Conservation (phyloP, 1,140 invertebrate genomes). For the Leptinotarsa undecemlineata region DNA sequence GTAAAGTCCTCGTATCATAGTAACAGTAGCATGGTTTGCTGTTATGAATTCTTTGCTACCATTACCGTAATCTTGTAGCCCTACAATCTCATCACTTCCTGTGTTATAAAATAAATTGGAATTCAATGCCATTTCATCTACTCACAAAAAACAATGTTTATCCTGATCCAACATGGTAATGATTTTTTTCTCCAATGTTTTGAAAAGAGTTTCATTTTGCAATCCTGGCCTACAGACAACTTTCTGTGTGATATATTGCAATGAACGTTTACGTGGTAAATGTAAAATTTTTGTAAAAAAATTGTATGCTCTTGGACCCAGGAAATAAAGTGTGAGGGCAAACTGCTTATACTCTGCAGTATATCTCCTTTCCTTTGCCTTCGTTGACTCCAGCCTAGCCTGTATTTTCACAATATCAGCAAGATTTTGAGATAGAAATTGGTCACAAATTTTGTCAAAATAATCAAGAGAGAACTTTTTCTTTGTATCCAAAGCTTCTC, state of each 20-base stretch:
- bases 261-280: constrained; percentile 3
- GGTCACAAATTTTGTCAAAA: constrained; percentile 8
- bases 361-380: constrained; percentile 1
- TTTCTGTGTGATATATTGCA: neutral
- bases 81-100: constrained; percentile 39
- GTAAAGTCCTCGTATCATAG: constrained; percentile 28
- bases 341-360: constrained; percentile 20
- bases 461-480: constrained; percentile 1
- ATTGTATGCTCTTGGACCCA: constrained; percentile 18
- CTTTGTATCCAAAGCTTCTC: constrained; percentile 7
- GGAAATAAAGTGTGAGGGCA: constrained; percentile 24
- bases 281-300: constrained; percentile 16
- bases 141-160: neutral
- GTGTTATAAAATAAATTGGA: constrained; percentile 38
- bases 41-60: constrained; percentile 18
- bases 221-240: constrained; percentile 13
- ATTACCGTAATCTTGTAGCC: constrained; percentile 39
- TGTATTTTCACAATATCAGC: constrained; percentile 5
- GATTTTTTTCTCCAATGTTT: constrained; percentile 15
- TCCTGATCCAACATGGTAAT: neutral
- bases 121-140: constrained; percentile 37
- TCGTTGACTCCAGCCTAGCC: constrained; percentile 1
- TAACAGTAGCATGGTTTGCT: constrained; percentile 22
- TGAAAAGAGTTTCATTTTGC: constrained; percentile 21
- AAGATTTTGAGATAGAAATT: constrained; percentile 8